These are phyloP conservation scores for Dendrolimus punctatus DNA, from an alignment of 1,140 invertebrate species.

Conservation along the genomic window DNA sequence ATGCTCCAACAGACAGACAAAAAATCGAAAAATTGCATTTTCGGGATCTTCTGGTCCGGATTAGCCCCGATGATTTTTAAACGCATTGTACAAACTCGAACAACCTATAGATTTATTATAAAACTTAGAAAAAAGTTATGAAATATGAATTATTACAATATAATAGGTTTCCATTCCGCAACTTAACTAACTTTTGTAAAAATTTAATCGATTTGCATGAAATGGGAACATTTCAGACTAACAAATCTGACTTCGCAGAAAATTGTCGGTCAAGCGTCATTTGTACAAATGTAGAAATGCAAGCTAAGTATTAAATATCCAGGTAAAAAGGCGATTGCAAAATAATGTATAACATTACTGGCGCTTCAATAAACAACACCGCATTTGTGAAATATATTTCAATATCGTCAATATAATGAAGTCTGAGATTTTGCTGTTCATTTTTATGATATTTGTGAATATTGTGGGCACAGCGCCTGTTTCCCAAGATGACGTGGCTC, in stretches of 20 bases:
- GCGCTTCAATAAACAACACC: constrained; percentile 11
- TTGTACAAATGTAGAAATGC: constrained; percentile 18
- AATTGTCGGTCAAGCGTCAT: constrained; percentile 26
- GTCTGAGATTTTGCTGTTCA: constrained; percentile 23
- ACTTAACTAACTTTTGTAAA: too few relatives aligned
- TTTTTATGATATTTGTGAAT: constrained; percentile 15
- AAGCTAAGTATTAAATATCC: constrained; percentile 19
- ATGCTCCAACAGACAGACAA: too few relatives aligned
- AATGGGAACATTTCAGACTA: background rate
- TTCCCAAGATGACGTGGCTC: constrained; percentile 6
- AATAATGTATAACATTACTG: constrained; percentile 45
- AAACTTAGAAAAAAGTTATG: too few relatives aligned
- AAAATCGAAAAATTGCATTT: too few relatives aligned
- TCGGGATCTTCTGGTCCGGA: too few relatives aligned
- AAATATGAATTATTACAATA: too few relatives aligned
- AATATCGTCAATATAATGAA: constrained; percentile 23
- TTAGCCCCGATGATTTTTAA: too few relatives aligned
- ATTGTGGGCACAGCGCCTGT: constrained; percentile 17
- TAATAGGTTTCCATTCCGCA: too few relatives aligned
- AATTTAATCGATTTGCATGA: background rate
- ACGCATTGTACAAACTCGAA: too few relatives aligned
- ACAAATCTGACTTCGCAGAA: constrained; percentile 22
- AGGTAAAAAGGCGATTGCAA: constrained; percentile 23
- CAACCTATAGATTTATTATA: too few relatives aligned
- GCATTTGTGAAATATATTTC: constrained; percentile 16